Conservation (phyloP, 2,113 vertebrate species). For the Alaudala cheleensis region DNA sequence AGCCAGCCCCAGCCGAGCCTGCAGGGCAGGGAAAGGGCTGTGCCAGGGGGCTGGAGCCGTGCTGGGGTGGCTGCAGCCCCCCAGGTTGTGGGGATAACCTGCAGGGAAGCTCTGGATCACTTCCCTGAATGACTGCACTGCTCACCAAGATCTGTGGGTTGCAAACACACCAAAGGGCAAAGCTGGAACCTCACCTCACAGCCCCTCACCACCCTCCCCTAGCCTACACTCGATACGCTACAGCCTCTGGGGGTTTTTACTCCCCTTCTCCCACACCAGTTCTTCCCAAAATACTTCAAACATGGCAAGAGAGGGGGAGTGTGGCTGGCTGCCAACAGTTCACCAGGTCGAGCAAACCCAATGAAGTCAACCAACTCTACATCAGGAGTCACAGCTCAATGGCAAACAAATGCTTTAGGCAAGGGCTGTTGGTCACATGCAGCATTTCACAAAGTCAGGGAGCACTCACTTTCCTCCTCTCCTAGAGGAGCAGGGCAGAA, state of each 20-base stretch:
- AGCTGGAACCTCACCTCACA: not conserved
- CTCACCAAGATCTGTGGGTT: rapidly evolving
- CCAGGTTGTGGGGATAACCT: not conserved
- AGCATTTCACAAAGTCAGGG: not conserved
- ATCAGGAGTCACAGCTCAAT: not conserved
- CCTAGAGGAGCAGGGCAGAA: not conserved
- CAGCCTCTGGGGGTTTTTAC: not conserved
- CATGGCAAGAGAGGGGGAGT: not conserved
- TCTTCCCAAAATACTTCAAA: not conserved
- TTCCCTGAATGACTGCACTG: not conserved
- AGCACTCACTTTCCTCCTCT: not conserved
- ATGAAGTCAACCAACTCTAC: not conserved
- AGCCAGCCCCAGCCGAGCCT: not conserved
- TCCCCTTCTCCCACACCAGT: not conserved
- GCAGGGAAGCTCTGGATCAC: not conserved
- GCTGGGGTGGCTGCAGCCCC: not conserved
- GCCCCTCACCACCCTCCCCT: not conserved
- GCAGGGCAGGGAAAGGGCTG: not conserved
- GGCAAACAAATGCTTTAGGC: not conserved
- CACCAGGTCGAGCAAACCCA: rapidly evolving
- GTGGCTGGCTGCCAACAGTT: not conserved
- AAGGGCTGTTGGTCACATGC: not conserved
- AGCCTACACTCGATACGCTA: rapidly evolving
- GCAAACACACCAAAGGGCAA: not conserved
- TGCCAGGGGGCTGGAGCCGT: not conserved